Conservation (phyloP, 2,113 vertebrate species). For the Globicephala melas region DNA sequence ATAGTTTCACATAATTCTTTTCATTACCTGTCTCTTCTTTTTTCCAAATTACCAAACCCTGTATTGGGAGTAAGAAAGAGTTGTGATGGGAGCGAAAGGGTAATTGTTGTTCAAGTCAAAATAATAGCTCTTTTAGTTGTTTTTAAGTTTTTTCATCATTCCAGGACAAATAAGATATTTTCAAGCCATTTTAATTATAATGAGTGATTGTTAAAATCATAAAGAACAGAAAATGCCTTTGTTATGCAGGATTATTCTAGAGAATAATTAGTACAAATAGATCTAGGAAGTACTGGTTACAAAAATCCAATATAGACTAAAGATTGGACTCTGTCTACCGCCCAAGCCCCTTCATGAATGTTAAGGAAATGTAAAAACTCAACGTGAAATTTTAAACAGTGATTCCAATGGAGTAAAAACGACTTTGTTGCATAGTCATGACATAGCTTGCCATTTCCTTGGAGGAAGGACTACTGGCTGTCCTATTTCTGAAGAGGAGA, state of each 20-base stretch:
- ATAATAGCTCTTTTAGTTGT: slow-evolving; percentile 32
- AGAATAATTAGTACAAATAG: slow-evolving; percentile 21
- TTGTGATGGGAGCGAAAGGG: background rate
- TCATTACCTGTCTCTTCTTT: slow-evolving; percentile 16
- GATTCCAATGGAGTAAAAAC: no score
- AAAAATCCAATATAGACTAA: background rate
- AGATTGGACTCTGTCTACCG: no score
- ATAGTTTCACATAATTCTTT: slow-evolving; percentile 27
- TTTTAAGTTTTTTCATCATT: slow-evolving; percentile 51
- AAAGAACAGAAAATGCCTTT: slow-evolving; percentile 39
- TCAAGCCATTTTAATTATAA: slow-evolving; percentile 48
- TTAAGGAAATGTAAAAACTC: no score
- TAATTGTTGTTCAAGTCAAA: slow-evolving; percentile 37
- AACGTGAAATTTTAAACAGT: no score
- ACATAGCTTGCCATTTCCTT: no score
- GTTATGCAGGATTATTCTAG: slow-evolving; percentile 12
- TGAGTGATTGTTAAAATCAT: slow-evolving; percentile 39
- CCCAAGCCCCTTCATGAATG: no score
- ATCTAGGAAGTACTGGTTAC: background rate
- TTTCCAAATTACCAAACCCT: slow-evolving; percentile 6
- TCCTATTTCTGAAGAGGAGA: no score
- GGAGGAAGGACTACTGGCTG: no score
- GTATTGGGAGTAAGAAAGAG: slow-evolving; percentile 1
- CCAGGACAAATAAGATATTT: slow-evolving; percentile 41
- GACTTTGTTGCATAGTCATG: no score